Evolutionary conservation across 1,140 invertebrate species (phyloP).

Genomic region (Cyrtorhinus lividipennis): DNA sequence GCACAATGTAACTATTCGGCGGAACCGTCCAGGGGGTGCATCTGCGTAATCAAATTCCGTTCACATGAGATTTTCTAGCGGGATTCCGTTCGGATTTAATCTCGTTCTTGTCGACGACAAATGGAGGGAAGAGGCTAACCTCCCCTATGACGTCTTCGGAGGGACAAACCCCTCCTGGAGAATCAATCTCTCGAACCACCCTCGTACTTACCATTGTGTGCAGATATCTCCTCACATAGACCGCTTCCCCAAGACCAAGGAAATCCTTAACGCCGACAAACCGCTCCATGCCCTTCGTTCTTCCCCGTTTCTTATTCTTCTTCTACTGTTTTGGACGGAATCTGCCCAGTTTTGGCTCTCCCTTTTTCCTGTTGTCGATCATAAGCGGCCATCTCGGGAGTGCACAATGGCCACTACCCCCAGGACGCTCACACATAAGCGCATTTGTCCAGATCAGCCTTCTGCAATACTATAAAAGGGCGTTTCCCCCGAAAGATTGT

Average conservation of each 20-base stretch:
- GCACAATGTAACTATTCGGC: slow-evolving; percentile 8
- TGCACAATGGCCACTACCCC: neutral
- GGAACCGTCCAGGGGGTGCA: neutral
- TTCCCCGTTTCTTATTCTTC: neutral
- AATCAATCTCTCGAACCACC: neutral
- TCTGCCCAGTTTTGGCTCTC: neutral
- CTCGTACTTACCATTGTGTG: slow-evolving; percentile 4
- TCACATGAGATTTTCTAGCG: neutral
- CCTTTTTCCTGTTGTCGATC: neutral
- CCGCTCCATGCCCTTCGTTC: neutral
- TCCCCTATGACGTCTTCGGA: slow-evolving; percentile 1
- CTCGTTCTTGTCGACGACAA: slow-evolving; percentile 8
- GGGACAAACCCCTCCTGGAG: neutral
- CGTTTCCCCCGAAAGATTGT: too few relatives aligned
- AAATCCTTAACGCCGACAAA: neutral
- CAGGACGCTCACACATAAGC: neutral
- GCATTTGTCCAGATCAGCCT: slow-evolving; percentile 6
- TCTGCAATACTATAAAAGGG: too few relatives aligned
- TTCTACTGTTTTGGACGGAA: neutral
- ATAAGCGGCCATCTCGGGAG: neutral
- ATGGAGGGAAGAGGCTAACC: neutral
- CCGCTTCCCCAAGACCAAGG: neutral
- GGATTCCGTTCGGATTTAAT: slow-evolving; percentile 5
- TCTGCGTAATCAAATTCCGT: slow-evolving; percentile 7
- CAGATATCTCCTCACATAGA: neutral